These are phyloP conservation scores for Meteorus cinctellus DNA, from an alignment of 2,888 invertebrate species.

Conservation along the genomic window DNA sequence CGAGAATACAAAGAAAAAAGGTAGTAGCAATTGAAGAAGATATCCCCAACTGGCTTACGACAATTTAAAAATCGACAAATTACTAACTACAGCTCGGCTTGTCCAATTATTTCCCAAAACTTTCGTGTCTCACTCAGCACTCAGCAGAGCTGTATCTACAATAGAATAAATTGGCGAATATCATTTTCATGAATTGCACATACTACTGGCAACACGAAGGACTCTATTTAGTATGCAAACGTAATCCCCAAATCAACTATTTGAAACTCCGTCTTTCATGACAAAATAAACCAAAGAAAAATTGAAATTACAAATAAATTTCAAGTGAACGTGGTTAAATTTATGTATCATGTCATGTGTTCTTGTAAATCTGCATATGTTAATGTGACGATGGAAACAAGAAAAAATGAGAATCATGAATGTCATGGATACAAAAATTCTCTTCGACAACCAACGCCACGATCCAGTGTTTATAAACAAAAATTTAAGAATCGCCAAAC, in stretches of 20 bases:
- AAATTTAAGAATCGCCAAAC: conserved; percentile 38
- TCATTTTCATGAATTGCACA: too few species aligned
- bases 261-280: too few species aligned
- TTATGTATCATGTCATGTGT: too few species aligned
- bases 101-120: neutral
- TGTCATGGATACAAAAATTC: conserved; percentile 7
- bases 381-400: neutral
- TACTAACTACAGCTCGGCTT: too few species aligned
- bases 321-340: too few species aligned
- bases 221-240: too few species aligned
- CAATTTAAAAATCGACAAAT: neutral
- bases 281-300: too few species aligned
- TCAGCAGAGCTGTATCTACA: too few species aligned
- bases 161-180: neutral
- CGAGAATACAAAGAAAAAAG: neutral
- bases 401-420: conserved; percentile 5
- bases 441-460: conserved; percentile 24
- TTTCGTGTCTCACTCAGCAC: too few species aligned
- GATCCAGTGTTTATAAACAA: conserved; percentile 53
- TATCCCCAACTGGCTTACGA: neutral
- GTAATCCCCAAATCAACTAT: too few species aligned
- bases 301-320: too few species aligned
- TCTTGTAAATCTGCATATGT: neutral
- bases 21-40: neutral
- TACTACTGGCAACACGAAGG: too few species aligned